Percentiles rank a stretch among this genome's conserved stretches.
Evolutionary conservation across 2,888 invertebrate genomes (phyloP).

Genomic region (Marasmarcha lunaedactyla): DNA sequence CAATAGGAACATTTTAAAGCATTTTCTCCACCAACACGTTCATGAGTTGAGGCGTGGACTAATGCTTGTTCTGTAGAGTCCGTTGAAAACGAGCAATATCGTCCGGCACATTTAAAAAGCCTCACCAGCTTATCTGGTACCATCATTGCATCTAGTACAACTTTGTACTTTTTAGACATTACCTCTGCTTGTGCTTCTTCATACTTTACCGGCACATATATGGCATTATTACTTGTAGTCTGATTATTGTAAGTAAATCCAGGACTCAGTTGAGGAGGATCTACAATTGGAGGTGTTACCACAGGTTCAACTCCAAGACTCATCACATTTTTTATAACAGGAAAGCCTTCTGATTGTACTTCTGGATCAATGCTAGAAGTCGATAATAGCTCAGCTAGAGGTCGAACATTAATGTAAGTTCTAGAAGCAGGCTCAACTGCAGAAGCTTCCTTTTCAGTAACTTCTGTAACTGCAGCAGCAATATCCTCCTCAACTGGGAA

Average conservation of each 20-base stretch:
- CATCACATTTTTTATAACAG: slow-evolving; percentile 64
- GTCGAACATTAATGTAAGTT: slow-evolving; percentile 44
- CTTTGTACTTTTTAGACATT: slow-evolving; percentile 42
- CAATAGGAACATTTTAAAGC: slow-evolving; percentile 73
- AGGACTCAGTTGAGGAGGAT: slow-evolving; percentile 18
- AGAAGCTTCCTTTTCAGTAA: neutral
- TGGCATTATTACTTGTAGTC: neutral
- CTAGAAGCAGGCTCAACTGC: slow-evolving; percentile 14
- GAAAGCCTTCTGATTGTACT: slow-evolving; percentile 23
- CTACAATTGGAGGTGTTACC: slow-evolving; percentile 10
- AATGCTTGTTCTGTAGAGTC: slow-evolving; percentile 42
- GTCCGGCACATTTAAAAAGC: slow-evolving; percentile 53
- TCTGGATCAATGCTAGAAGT: slow-evolving; percentile 6
- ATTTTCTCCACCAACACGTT: slow-evolving; percentile 38
- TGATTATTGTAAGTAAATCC: slow-evolving; percentile 11
- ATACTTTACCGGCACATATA: slow-evolving; percentile 24
- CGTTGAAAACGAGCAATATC: slow-evolving; percentile 47
- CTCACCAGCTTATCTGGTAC: slow-evolving; percentile 49
- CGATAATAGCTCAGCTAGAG: slow-evolving; percentile 44
- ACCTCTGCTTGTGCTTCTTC: slow-evolving; percentile 43
- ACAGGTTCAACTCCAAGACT: slow-evolving; percentile 44
- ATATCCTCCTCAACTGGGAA: slow-evolving; percentile 33
- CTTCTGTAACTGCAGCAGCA: neutral
- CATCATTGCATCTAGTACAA: slow-evolving; percentile 59
- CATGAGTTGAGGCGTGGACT: slow-evolving; percentile 45